Base-by-base conservation (phyloP, 2,113 vertebrate genomes). In the Ursus arctos region DNA sequence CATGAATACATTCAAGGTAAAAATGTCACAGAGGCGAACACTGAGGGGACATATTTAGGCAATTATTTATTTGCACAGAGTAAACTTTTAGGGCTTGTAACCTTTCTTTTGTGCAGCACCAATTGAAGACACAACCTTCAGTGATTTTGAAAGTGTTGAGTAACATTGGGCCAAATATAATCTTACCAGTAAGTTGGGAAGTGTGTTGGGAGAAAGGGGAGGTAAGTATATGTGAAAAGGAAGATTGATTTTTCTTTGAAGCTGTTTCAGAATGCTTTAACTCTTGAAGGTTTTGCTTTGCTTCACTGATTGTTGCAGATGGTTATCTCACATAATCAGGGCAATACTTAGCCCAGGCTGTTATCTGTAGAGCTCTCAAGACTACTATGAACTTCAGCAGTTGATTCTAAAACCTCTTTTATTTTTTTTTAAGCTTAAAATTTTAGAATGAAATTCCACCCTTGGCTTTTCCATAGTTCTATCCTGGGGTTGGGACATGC, bases 101-200 rank as follows among this genome's bases (percentile, higher is more conserved):
- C 11, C 18, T 96, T 98, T 97, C 59, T 57, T 65, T 16, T 76
- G 14, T 95, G 77, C 94, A 97, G 96, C 21, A 92, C 19, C 16
- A 72, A 43, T 61, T 47, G 83, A 87, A 86, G 51, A 87, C 63
- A 72, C 2, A 87, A 61, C 22, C 24, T 79, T 26, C 10, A 65
- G 81, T 96, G 87, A 95, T 98, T 96, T 97, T 85, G 97, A 92
- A 96, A 96, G 55, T 83, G n/a, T 97, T 97, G 94, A 94, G 71
- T 97, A 95, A 95, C 94, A 96, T 67, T 97, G 97, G 98, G 92
- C 80, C 94, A 98, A 98, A 97, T 97, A 96, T 43, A 97, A 97
- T 96, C 95, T 97, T 96, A 47, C 85, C 93, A 81, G 91, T 94
- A 98, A 43, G 11, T 85, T 74, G 47, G 49, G 47, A 89, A 96